phyloP scores from a whole-genome alignment of 1,140 invertebrate genomes.

The Schlechtendalia chinensis region DNA sequence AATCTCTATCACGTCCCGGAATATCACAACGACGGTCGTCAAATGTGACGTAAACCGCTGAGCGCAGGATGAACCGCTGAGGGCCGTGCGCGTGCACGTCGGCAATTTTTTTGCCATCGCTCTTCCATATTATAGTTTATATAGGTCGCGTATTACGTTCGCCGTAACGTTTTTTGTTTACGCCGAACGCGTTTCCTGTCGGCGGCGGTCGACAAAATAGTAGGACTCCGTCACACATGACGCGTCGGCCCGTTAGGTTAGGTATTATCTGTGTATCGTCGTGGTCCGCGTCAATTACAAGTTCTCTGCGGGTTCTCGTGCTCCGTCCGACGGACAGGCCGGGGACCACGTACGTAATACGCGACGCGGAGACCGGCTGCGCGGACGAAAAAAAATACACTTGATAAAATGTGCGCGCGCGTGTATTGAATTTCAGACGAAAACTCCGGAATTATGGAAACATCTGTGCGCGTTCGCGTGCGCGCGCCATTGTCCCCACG shows the following conservation, averaged over 20 bases:
- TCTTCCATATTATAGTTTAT: background rate
- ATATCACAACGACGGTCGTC: too few species aligned
- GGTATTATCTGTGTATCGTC: too few species aligned
- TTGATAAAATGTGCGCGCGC: too few species aligned
- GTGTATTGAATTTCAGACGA: slow-evolving; percentile 38
- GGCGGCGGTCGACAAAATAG: background rate
- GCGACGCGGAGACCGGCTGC: too few species aligned
- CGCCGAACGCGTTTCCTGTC: slow-evolving; percentile 34
- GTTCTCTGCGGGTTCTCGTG: too few species aligned
- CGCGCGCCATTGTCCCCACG: slow-evolving; percentile 9
- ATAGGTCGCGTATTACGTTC: slow-evolving; percentile 39
- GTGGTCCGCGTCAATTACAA: too few species aligned
- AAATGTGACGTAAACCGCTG: slow-evolving; percentile 25
- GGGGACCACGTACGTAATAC: too few species aligned
- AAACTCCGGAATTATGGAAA: slow-evolving; percentile 43
- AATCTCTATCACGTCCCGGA: background rate
- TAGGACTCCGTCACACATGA: too few species aligned
- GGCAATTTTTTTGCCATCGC: slow-evolving; percentile 5
- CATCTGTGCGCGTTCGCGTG: slow-evolving; percentile 31
- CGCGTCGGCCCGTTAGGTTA: too few species aligned
- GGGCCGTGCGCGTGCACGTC: background rate
- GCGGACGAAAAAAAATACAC: too few species aligned
- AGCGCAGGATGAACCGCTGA: slow-evolving; percentile 16
- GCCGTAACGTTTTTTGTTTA: slow-evolving; percentile 34
- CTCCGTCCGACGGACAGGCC: too few species aligned